These are phyloP conservation scores for Willowsia nigromaculata DNA, from an alignment of 2,888 invertebrate genomes.

Conservation along the genomic window DNA sequence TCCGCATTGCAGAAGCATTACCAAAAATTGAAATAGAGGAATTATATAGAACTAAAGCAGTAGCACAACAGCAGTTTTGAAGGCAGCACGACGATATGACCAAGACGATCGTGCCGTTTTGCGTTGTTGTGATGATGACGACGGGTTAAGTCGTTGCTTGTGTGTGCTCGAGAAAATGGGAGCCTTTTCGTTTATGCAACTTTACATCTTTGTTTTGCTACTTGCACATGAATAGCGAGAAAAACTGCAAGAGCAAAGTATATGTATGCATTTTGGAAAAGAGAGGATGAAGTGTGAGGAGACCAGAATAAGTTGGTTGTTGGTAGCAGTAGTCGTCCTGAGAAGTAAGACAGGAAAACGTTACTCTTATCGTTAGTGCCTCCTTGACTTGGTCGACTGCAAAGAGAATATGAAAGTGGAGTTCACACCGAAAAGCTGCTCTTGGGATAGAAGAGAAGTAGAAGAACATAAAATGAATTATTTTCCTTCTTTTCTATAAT, in stretches of 20 bases:
- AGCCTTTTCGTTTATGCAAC: background rate
- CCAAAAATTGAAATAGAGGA: constrained; percentile 14
- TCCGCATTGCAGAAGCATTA: constrained; percentile 61
- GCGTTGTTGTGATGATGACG: background rate
- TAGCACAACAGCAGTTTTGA: background rate
- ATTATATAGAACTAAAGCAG: background rate
- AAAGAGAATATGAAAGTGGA: background rate
- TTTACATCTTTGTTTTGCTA: background rate
- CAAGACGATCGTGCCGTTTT: background rate
- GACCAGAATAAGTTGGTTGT: background rate
- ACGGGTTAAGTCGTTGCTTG: constrained; percentile 39
- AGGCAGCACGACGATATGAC: constrained; percentile 23
- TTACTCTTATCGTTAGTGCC: constrained; percentile 36
- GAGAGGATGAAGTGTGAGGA: background rate
- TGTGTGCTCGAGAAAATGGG: background rate
- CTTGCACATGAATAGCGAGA: background rate
- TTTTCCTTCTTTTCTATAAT: too few relatives aligned
- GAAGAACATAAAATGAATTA: background rate
- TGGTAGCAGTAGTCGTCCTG: background rate
- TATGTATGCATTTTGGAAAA: background rate
- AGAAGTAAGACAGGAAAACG: constrained; percentile 37
- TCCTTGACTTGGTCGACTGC: constrained; percentile 21
- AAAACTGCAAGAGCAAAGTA: background rate
- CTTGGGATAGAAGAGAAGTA: background rate
- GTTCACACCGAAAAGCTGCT: constrained; percentile 1